These are phyloP conservation scores for Ormyrus pomaceus DNA, from an alignment of 2,888 invertebrate species.

Conservation along the genomic window DNA sequence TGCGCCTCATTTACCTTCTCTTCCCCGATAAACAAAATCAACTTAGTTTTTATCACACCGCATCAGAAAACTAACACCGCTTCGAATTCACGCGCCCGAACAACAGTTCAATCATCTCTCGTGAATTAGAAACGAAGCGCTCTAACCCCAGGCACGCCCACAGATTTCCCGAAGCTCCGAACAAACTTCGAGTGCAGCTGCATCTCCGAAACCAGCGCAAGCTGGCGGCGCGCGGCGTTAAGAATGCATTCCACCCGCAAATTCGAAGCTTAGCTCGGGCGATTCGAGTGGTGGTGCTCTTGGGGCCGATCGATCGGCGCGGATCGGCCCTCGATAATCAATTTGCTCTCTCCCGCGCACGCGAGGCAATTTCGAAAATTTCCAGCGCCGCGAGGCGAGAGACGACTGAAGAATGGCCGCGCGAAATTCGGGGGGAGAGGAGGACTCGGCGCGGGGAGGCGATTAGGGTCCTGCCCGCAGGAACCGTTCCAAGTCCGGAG, in stretches of 20 bases:
- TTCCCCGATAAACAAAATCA: no score
- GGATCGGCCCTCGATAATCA: conserved; percentile 15
- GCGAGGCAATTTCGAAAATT: conserved; percentile 5
- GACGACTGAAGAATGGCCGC: background rate
- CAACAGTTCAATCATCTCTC: no score
- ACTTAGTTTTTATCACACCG: no score
- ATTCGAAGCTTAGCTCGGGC: no score
- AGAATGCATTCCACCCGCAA: no score
- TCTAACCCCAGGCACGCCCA: background rate
- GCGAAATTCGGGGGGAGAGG: background rate
- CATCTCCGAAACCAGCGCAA: background rate
- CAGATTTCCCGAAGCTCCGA: background rate
- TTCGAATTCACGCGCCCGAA: no score
- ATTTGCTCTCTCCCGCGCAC: conserved; percentile 1
- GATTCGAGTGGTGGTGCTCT: background rate
- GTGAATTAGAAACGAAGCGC: background rate
- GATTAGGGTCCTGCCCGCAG: no score
- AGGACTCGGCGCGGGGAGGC: no score
- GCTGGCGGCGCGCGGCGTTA: no score
- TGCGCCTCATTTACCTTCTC: no score
- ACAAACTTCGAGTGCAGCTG: background rate
- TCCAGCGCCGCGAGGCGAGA: background rate
- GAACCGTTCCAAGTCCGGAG: no score
- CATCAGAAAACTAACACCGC: no score
- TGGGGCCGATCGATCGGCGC: background rate